Conservation (phyloP, 2,113 vertebrate species). For the Irena cyanogastra region DNA sequence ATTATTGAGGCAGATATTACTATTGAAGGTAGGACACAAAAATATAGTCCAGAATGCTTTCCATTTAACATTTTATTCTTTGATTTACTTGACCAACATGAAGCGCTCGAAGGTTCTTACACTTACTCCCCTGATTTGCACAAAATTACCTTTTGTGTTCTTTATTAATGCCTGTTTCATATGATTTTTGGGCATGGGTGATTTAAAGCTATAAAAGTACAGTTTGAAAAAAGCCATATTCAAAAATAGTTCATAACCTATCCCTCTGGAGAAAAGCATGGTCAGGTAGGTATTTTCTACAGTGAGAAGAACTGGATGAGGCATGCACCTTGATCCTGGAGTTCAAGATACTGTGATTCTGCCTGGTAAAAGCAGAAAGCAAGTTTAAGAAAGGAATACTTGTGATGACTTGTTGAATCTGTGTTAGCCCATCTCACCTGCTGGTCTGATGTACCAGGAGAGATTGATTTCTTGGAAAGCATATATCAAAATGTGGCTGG, state of each 20-base stretch:
- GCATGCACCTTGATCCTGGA: background rate
- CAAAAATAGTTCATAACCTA: background rate
- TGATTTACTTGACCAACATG: background rate
- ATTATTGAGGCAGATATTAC: background rate
- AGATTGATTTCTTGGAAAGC: background rate
- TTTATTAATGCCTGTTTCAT: background rate
- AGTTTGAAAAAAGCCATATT: background rate
- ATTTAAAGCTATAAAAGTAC: background rate
- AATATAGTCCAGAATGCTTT: background rate
- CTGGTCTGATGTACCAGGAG: background rate
- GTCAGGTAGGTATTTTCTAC: background rate
- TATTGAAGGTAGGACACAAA: background rate
- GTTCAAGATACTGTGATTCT: background rate
- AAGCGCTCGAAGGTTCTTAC: background rate
- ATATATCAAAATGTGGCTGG: background rate
- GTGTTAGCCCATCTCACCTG: background rate
- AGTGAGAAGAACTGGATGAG: background rate
- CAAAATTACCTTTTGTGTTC: background rate
- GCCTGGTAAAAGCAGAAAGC: background rate
- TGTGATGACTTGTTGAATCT: background rate
- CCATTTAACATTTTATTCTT: background rate
- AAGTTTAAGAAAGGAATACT: background rate
- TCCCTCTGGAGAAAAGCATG: background rate
- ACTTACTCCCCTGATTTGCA: background rate
- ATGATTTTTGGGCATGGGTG: background rate